Conservation (phyloP, 2,797 vertebrate species). For the Microhierax caerulescens region DNA sequence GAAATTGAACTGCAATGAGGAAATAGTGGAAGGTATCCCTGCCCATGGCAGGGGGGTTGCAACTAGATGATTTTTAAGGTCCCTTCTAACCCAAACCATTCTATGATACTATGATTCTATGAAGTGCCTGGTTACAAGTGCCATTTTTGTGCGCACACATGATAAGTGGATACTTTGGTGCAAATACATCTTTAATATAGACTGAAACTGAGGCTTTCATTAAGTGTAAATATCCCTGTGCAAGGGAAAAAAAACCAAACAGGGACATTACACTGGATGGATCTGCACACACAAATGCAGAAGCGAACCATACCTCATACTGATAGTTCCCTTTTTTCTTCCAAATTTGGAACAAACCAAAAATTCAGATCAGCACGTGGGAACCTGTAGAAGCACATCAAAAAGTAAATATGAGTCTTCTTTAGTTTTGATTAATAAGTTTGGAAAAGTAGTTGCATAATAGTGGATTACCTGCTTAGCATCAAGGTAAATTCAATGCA, state of each 20-base stretch:
- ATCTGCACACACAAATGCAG: background rate
- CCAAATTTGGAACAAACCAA: background rate
- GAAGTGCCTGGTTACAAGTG: background rate
- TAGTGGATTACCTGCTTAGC: background rate
- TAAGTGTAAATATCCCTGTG: background rate
- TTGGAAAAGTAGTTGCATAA: background rate
- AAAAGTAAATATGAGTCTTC: background rate
- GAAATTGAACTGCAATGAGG: background rate
- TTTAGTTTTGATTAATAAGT: background rate
- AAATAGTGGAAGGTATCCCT: background rate
- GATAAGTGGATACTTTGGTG: background rate
- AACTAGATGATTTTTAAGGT: no score
- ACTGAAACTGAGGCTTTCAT: background rate
- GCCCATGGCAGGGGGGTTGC: no score
- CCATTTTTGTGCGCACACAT: background rate
- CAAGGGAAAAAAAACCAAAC: background rate
- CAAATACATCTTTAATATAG: background rate
- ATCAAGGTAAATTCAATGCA: background rate
- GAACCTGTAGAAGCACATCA: background rate
- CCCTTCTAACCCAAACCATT: no score
- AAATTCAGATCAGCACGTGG: background rate
- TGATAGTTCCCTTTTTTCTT: background rate
- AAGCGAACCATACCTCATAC: background rate
- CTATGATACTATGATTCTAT: no score
- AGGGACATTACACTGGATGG: background rate